A percentile compares a stretch with the other conserved stretches of the same genome.
Conservation (phyloP, 92 coral and sea anemone species). For the Palythoa grandiflora region DNA sequence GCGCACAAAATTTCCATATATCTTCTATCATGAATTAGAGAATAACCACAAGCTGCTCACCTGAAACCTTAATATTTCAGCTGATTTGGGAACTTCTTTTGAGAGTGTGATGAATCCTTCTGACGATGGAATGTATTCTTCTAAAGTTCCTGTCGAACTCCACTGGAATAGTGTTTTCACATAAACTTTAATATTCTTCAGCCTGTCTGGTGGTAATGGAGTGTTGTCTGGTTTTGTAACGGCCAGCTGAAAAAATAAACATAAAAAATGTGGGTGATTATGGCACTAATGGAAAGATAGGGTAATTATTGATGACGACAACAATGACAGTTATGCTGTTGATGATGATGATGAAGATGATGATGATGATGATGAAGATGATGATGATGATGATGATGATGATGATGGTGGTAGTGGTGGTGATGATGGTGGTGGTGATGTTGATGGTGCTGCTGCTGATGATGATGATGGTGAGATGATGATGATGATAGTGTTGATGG, state of each 20-base stretch:
- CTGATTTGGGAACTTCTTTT: slow-evolving; percentile 53
- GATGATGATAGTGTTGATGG: too few relatives aligned
- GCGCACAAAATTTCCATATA: too few relatives aligned
- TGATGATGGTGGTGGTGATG: too few relatives aligned
- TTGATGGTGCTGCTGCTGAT: too few relatives aligned
- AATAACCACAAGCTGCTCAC: not conserved
- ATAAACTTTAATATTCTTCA: slow-evolving; percentile 57
- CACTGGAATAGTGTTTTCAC: slow-evolving; percentile 62
- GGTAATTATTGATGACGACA: not conserved
- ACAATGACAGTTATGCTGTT: not conserved
- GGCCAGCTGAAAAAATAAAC: slow-evolving; percentile 46
- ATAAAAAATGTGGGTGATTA: too few relatives aligned
- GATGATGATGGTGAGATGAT: too few relatives aligned
- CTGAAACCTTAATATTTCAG: slow-evolving; percentile 14
- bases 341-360: too few relatives aligned
- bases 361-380: too few relatives aligned
- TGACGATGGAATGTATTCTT: slow-evolving; percentile 63
- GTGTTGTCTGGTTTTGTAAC: slow-evolving; percentile 81
- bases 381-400: too few relatives aligned
- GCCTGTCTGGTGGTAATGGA: slow-evolving; percentile 62
- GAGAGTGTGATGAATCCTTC: slow-evolving; percentile 70
- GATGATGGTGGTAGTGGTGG: too few relatives aligned
- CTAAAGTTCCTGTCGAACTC: slow-evolving; percentile 16
- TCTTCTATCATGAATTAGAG: too few relatives aligned
- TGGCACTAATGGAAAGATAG: not conserved